phyloP scores from a whole-genome alignment of 2,797 vertebrate genomes.

The Parambassis ranga region DNA sequence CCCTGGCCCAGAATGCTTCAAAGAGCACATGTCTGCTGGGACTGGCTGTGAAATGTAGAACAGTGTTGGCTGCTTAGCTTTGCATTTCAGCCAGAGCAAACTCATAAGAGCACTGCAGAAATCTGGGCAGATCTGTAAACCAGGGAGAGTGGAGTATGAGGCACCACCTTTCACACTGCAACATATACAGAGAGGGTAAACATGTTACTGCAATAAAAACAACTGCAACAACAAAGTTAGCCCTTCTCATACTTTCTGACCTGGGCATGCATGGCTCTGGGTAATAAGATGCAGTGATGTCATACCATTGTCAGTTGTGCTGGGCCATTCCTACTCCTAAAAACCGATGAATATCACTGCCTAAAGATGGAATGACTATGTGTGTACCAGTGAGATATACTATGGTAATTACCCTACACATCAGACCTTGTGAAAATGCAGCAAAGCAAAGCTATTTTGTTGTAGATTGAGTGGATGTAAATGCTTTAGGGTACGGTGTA shows the following conservation, averaged over 20 bases:
- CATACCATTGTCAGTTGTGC: constrained; percentile 20
- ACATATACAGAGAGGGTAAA: constrained; percentile 36
- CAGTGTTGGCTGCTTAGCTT: constrained; percentile 82
- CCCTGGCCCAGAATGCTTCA: constrained; percentile 85
- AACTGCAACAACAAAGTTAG: constrained; percentile 39
- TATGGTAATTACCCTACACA: constrained; percentile 61
- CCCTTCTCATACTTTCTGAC: constrained; percentile 16
- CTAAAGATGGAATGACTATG: constrained; percentile 49
- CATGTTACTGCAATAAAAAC: constrained; percentile 18
- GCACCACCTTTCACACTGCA: constrained; percentile 27
- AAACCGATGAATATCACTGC: constrained; percentile 49
- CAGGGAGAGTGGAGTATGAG: constrained; percentile 7
- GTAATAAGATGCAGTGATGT: constrained; percentile 47
- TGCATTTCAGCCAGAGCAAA: constrained; percentile 81
- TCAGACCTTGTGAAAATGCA: constrained; percentile 62
- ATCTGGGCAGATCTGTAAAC: constrained; percentile 64
- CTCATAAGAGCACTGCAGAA: constrained; percentile 69
- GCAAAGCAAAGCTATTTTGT: constrained; percentile 71
- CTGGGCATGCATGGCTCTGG: constrained; percentile 8
- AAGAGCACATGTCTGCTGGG: constrained; percentile 84
- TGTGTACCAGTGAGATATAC: constrained; percentile 62
- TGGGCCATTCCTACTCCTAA: constrained; percentile 34
- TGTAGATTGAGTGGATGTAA: constrained; percentile 70
- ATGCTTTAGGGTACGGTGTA: constrained; percentile 72
- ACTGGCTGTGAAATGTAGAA: constrained; percentile 83